Percentiles rank a stretch among this genome's conserved stretches.
Conservation (phyloP, 2,113 vertebrate genomes). For the Physeter macrocephalus region DNA sequence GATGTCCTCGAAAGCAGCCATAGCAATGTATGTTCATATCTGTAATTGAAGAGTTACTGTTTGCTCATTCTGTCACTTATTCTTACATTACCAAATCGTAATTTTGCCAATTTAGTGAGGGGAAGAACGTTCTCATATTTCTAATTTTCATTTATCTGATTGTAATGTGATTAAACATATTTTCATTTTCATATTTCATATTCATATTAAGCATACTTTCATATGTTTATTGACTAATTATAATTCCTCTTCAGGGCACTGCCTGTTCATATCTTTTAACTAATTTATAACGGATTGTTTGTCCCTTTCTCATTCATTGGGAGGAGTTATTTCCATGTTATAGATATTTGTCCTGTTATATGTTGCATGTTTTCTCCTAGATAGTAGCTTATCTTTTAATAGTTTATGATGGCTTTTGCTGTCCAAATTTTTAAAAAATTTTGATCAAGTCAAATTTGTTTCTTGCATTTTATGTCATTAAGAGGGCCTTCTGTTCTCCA, state of each 20-base stretch:
- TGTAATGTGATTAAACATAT: neutral
- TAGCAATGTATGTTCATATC: neutral
- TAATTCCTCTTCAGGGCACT: neutral
- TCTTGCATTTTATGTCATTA: slow-evolving; percentile 6
- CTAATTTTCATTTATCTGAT: neutral
- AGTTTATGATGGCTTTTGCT: neutral
- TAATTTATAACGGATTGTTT: neutral
- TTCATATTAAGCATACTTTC: neutral
- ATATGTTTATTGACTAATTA: neutral
- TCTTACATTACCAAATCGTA: neutral
- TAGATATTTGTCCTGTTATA: neutral
- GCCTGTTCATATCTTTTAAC: neutral
- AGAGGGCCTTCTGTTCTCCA: neutral
- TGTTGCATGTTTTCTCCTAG: neutral
- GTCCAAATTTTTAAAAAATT: neutral
- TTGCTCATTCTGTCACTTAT: neutral
- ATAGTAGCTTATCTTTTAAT: neutral
- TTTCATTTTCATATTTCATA: neutral
- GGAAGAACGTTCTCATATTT: neutral
- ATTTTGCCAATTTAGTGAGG: neutral
- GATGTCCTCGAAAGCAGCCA: neutral
- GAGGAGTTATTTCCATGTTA: neutral
- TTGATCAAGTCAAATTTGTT: neutral
- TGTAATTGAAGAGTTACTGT: neutral
- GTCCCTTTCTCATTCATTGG: neutral